Evolutionary conservation across 2,888 invertebrate species (phyloP).

Genomic region (Bruchidius siliquastri): DNA sequence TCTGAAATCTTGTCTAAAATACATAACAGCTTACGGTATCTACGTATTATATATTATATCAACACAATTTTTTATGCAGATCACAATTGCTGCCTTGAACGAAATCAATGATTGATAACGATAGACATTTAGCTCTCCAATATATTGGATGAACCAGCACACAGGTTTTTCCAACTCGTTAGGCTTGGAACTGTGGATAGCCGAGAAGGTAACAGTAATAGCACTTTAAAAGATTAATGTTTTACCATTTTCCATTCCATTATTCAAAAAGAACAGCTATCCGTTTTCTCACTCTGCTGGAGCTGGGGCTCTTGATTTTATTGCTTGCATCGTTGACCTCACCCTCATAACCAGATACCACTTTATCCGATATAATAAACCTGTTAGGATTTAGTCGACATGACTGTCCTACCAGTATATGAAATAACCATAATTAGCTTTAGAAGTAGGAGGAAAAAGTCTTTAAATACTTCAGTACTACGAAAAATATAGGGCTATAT

Average conservation of each 20-base stretch:
- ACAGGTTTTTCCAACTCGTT: background rate
- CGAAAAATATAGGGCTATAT: too few relatives aligned
- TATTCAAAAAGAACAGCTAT: background rate
- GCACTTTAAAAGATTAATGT: background rate
- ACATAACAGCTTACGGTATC: too few relatives aligned
- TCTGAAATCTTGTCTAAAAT: too few relatives aligned
- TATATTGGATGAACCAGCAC: background rate
- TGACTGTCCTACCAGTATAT: too few relatives aligned
- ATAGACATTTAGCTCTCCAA: background rate
- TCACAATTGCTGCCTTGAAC: too few relatives aligned
- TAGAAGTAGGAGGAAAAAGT: too few relatives aligned
- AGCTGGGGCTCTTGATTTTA: background rate
- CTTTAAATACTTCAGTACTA: too few relatives aligned
- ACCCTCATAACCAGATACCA: background rate
- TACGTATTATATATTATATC: too few relatives aligned
- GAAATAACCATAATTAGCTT: too few relatives aligned
- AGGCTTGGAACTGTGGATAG: background rate
- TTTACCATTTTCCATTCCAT: background rate
- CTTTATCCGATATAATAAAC: too few relatives aligned
- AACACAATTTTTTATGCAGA: too few relatives aligned
- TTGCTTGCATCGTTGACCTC: background rate
- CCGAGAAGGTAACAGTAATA: background rate
- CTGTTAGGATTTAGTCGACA: too few relatives aligned
- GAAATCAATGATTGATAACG: background rate
- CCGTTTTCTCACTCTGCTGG: background rate